phyloP scores from a whole-genome alignment of 1,140 invertebrate genomes.

The Panagrolaimus sp. region DNA sequence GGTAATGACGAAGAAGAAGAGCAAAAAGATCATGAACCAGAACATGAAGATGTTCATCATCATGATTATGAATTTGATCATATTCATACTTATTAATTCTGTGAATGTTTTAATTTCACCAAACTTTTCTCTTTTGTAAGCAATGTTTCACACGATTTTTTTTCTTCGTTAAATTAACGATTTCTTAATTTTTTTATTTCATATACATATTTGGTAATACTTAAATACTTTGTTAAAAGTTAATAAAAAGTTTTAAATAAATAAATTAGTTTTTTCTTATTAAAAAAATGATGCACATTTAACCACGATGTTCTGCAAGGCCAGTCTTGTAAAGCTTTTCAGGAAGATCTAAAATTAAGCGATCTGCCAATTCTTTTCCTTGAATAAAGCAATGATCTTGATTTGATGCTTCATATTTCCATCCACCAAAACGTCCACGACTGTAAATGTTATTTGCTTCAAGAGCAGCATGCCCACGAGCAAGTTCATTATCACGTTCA shows the following conservation, averaged over 20 bases:
- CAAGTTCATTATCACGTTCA: slow-evolving; percentile 53
- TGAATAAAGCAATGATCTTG: slow-evolving; percentile 60
- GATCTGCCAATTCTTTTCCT: slow-evolving; percentile 55
- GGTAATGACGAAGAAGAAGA: not conserved
- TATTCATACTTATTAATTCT: not conserved
- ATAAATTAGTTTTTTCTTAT: too few relatives aligned
- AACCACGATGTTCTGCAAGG: slow-evolving; percentile 41
- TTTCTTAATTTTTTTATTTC: too few relatives aligned
- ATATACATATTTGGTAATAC: too few relatives aligned
- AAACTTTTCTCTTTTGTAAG: not conserved
- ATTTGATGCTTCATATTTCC: slow-evolving; percentile 59
- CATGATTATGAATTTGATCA: slow-evolving; percentile 1
- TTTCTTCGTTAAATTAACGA: too few relatives aligned
- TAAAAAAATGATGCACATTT: not conserved
- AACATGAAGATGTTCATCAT: not conserved
- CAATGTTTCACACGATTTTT: not conserved
- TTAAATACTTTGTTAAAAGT: too few relatives aligned
- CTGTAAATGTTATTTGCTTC: slow-evolving; percentile 54
- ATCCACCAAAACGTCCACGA: slow-evolving; percentile 58
- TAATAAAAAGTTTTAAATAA: too few relatives aligned
- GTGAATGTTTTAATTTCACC: not conserved
- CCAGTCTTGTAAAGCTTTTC: slow-evolving; percentile 58
- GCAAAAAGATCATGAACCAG: not conserved
- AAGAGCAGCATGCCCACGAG: slow-evolving; percentile 51
- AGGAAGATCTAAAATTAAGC: slow-evolving; percentile 46